Base-by-base conservation (phyloP, 2,797 vertebrate species). In the Cichlasoma orientale region DNA sequence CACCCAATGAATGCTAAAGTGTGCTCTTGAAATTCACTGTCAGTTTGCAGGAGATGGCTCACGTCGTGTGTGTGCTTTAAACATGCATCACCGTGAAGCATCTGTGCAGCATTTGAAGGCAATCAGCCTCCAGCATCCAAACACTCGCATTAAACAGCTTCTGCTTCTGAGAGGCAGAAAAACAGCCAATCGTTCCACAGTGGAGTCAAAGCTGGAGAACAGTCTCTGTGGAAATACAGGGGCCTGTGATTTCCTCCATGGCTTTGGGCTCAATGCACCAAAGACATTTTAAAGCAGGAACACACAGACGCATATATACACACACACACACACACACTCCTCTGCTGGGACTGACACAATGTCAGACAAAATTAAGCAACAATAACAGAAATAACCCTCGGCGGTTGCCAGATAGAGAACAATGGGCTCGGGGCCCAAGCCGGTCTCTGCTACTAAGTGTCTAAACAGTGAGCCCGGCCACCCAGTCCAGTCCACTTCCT, bases 381-480 rank as follows among this genome's bases (percentile, higher is more conserved):
- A 91, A 94, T 93, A 96, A 95, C 96, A 95, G 94, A 96, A 95
- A 96, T 95, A 96, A 94, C 92, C 89, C 89, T 90, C 86, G 85
- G 90, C 82, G 85, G 93, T 92, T 94, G 94, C 93, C 95, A 94
- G 93, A 96, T 93, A 94, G 93, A 96, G 95, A 96, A 96, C 95
- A 96, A 96, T 96, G 92, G 94, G 92, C 88, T 82, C 56, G 19
- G 80, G 93, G 92, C 90, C 92, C 90, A 77, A 88, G 88, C 89
- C 70, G 89, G 89, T 87, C 90, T 79, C 93, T 87, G 93, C 92
- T 91, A 83, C 92, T 85, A 91, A 79, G 92, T 93, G 92, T 96
- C 94, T 95, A 96, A 96, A 96, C 96, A 96, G 84, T 84, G 89
- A 91, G 92, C 87, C 83, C 73, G 84, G 92, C 90, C 90, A 77